Evolutionary conservation across 2,797 vertebrate genomes (phyloP), one percentile per base, ranked within the genome.

Genomic region (Heliangelus exortis): DNA sequence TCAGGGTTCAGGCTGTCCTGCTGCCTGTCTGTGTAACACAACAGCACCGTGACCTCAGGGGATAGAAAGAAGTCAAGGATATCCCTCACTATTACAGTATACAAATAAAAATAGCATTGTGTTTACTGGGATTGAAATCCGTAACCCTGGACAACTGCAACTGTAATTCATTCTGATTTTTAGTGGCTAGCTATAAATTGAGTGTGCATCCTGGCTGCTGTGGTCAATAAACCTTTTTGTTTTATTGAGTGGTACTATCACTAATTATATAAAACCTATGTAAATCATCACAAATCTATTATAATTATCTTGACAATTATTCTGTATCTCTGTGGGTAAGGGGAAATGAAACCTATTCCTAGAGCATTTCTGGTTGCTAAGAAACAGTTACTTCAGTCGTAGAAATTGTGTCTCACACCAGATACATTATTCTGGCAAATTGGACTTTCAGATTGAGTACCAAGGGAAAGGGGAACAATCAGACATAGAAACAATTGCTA

Each of bases 381-480:
- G 85, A 95, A 95, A 91, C 90, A 80, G 78, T 92, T 95, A 53
- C 67, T 91, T 71, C 86, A 91, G 54, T 90, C 29, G 2, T 67
- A 95, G 92, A 93, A 96, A 96, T 92, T 91, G 53, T 95, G 87
- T 94, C 87, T 96, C 91, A 89, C 83, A 93, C 77, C 68, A 95
- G 80, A 92, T 92, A 94, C 71, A 93, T 96, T 96, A 96, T 91
- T 96, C 95, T 93, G 87, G 90, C 74, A 97, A 95, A 94, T 89
- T 96, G 95, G 90, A 93, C 91, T 96, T 96, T 95, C 91, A 93
- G 95, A 95, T 90, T 93, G 92, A 96, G 57, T 80, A 92, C 74
- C 95, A 94, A 90, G 95, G 89, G 95, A 92, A 96, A 90, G 91
- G 18, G 34, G 87, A 92, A 91, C 88, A 90, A 92, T 96, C 90